Conservation (phyloP, 1,140 invertebrate genomes). For the Philotrypesis tridentata region DNA sequence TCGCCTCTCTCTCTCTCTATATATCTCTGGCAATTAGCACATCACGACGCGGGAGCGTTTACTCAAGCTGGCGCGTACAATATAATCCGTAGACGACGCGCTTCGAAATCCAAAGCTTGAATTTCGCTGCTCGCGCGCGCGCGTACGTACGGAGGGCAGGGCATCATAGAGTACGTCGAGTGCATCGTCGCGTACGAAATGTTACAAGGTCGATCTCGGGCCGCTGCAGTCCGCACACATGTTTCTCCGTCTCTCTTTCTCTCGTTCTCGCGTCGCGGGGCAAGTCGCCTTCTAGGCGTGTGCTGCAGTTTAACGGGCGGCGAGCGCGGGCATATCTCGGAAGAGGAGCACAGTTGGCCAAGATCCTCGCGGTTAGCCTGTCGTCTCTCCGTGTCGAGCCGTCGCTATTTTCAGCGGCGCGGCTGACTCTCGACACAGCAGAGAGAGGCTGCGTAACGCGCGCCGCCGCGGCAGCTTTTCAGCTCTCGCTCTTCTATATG, state of each 20-base stretch:
- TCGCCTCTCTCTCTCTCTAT: too few species aligned
- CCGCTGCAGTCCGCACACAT: too few species aligned
- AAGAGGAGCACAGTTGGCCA: constrained; percentile 6
- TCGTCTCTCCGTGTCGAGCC: not conserved
- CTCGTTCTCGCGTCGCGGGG: too few species aligned
- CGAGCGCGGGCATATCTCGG: not conserved
- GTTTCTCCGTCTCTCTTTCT: too few species aligned
- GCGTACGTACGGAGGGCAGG: not conserved
- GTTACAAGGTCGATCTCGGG: constrained; percentile 35
- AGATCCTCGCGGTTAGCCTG: constrained; percentile 15
- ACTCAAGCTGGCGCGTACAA: too few species aligned
- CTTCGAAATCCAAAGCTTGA: not conserved
- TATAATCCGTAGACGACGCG: not conserved
- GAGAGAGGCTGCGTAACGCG: not conserved
- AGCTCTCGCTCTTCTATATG: not conserved
- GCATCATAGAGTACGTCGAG: not conserved
- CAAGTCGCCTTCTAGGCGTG: too few species aligned
- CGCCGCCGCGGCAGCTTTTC: not conserved
- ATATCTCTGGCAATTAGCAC: not conserved
- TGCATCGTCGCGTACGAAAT: constrained; percentile 4
- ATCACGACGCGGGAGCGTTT: not conserved
- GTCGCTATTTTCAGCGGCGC: constrained; percentile 24
- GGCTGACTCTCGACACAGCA: not conserved
- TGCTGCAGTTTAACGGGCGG: not conserved
- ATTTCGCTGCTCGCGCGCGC: not conserved